A percentile compares a stretch with the other conserved stretches of the same genome.
phyloP scores from a whole-genome alignment of 1,140 invertebrate genomes.

The Danaus plexippus region DNA sequence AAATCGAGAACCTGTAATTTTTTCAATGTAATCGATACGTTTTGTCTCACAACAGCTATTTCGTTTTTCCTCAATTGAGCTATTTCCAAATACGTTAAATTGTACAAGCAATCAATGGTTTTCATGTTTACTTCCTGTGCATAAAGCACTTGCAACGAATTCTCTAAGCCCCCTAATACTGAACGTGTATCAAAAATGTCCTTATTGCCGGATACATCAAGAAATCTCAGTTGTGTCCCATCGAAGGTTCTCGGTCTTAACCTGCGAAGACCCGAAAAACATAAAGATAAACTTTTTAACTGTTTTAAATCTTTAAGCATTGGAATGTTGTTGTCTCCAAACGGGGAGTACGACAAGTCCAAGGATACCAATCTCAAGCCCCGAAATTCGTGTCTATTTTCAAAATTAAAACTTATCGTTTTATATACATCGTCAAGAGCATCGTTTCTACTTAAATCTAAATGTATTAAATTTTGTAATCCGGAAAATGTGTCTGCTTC shows the following conservation, averaged over 20 bases:
- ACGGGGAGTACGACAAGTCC: conserved; percentile 68
- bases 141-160: conserved; percentile 62
- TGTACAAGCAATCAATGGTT: conserved; percentile 42
- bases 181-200: too few relatives aligned
- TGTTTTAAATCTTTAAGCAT: conserved; percentile 48
- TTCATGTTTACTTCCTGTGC: conserved; percentile 58
- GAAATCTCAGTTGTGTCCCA: conserved; percentile 51
- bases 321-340: conserved; percentile 47
- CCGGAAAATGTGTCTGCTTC: conserved; percentile 50
- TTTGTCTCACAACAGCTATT: conserved; percentile 38
- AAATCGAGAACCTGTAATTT: conserved; percentile 69
- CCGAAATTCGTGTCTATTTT: conserved; percentile 38
- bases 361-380: conserved; percentile 58
- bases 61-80: conserved; percentile 64
- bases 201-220: too few relatives aligned
- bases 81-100: conserved; percentile 56
- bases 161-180: conserved; percentile 46
- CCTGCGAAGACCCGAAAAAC: conserved; percentile 55
- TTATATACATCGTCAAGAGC: conserved; percentile 32
- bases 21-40: conserved; percentile 33
- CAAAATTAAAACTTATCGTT: conserved; percentile 35
- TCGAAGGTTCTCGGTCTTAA: conserved; percentile 49
- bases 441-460: conserved; percentile 71
- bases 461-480: conserved; percentile 51
- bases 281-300: conserved; percentile 68